These are phyloP conservation scores for Eidolon helvum DNA, from an alignment of 2,113 vertebrate genomes.

Conservation along the genomic window DNA sequence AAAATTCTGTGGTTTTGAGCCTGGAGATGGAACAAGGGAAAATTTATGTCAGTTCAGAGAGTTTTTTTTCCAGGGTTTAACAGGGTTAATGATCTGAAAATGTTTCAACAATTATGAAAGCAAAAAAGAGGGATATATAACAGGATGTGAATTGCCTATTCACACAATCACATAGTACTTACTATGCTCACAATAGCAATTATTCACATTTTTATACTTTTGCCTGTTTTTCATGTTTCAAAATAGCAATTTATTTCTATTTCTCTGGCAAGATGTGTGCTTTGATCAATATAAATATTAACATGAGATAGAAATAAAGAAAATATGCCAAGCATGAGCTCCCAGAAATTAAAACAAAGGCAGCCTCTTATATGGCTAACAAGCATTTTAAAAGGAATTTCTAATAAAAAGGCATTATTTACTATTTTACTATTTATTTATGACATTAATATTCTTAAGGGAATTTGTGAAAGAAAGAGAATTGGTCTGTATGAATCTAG, in stretches of 20 bases:
- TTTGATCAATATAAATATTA: background rate
- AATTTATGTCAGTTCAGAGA: background rate
- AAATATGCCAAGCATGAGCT: background rate
- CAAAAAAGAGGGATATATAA: background rate
- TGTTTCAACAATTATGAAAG: background rate
- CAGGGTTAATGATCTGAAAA: constrained; percentile 9
- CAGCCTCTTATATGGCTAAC: background rate
- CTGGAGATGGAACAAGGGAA: background rate
- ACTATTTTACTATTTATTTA: background rate
- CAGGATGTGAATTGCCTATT: background rate
- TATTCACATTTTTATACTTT: constrained; percentile 16
- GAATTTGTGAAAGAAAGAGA: background rate
- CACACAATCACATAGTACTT: background rate
- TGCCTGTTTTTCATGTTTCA: constrained; percentile 15
- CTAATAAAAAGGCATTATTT: background rate
- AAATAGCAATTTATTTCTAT: constrained; percentile 15
- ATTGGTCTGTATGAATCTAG: background rate
- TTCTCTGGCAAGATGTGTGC: constrained; percentile 19
- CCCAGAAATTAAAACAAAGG: background rate
- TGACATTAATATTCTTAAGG: background rate
- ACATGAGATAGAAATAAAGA: background rate
- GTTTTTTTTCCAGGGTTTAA: background rate
- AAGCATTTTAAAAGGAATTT: background rate
- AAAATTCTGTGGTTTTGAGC: background rate
- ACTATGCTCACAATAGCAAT: background rate